Evolutionary conservation across 2,797 vertebrate genomes (phyloP), one percentile per base, ranked within the genome.

Genomic region (Chelon labrosus): DNA sequence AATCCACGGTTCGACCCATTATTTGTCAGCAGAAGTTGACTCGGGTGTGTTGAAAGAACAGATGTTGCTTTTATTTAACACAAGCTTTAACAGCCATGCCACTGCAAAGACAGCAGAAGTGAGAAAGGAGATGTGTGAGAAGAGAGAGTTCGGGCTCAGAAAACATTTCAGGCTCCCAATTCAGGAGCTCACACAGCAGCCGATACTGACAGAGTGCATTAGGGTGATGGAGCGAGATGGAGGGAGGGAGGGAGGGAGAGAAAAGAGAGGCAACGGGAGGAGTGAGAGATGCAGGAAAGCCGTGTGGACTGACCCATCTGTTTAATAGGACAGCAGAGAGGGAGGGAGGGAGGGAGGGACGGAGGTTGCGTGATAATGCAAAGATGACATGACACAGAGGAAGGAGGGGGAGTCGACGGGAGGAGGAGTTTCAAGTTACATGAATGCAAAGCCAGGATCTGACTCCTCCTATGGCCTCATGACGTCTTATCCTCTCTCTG

Each of bases 181-280:
- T 59, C 84, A 55, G 77, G 60, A 79, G 79, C 65, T 46, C 89
- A 86, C 80, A 65, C 69, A 85, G 72, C 62, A 61, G 82, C 79
- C 70, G 65, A 82, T 74, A 50, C 78, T 92, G 92, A 55, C 91
- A 90, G 65, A 83, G 65, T 60, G 70, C 77, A 89, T 93, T 83
- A 93, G 90, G 55, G 75, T 73, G 87, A 92, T 81, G 85, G 77
- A 77, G 87, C 55, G 22, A 37, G 53, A 61, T 80, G 47, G 42
- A 56, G 68, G 39, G 53, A 63, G 65, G 42, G 41, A 31, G 17
- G 37, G 49, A 46, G 46, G 60, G 67, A 37, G 55, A 25, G 44
- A 27, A 10, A 25, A 58, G 10, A n/a, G 11, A 57, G 56, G 20
- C 19, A 35, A 67, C 16, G 47, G 58, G 58, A 62, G 63, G 66